Evolutionary conservation across 2,888 invertebrate species (phyloP), one percentile per base, ranked within the genome.

Genomic region (Ochlodes sylvanus): DNA sequence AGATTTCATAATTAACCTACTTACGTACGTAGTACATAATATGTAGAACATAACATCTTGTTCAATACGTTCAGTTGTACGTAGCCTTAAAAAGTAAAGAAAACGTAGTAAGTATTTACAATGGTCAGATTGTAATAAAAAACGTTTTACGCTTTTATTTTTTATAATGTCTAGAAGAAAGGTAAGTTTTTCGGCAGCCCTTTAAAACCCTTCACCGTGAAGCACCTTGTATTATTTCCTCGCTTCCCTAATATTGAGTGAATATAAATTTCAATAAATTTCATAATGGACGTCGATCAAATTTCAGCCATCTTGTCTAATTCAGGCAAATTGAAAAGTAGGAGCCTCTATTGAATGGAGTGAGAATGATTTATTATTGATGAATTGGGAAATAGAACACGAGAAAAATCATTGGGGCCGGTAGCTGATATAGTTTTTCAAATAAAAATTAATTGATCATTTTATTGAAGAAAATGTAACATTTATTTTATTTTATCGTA

Each of bases 271-370:
- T 63, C 61, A 52, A 56, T 62, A 55, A 60, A 62, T 63, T 52
- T 58, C 19, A 69, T 69, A 70, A 68, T 68, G 47, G 52, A 56
- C 50, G 69, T 71, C 70, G 54, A 69, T 69, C 70, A 69, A 66
- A 63, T 61, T 67, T 72, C 70, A 61, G 63, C 62, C 71, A 69
- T 64, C 62, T 66, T 69, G 68, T 71, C 58, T 69, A 69, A 73
- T 69, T 70, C 50, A 55, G 68, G 58, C 62, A 70, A 69, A 72
- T 69, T 70, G 71, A 69, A 69, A 68, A 17, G 47, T 56, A 47
- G 54, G 63, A 54, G 63, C 62, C 52, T 63, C 32, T 63, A 50
- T 56, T 57, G 17, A 69, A 72, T 64, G 42, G 56, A 58, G 56
- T 38, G 41, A 7, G 38, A 58, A 54, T 62, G 47, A 68, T 62